Evolutionary conservation across 2,113 vertebrate genomes (phyloP), one percentile per base, ranked within the genome.

Genomic region (Gasterosteus aculeatus): DNA sequence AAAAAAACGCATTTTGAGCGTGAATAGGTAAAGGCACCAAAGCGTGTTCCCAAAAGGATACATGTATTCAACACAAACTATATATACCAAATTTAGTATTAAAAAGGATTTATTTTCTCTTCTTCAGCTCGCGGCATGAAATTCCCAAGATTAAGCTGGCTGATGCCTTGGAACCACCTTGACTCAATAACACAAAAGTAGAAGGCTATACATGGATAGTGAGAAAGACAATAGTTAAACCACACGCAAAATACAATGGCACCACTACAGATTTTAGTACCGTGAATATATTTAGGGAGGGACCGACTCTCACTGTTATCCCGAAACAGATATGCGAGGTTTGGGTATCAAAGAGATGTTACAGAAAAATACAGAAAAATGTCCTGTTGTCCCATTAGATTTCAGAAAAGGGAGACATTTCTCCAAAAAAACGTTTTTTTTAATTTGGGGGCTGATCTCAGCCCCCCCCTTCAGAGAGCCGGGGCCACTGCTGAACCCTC

Each of bases 151-250:
- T 82, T 81, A 80, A 74, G 49, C 57, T 82, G 56, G 59, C 69
- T 62, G 11, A 39, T 69, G 59, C 49, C 69, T 70, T 44, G 54
- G 65, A 87, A 63, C 6, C 51, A 57, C 22, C 61, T 81, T 76
- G 54, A 83, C 87, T 85, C 73, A 88, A 84, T 72, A 79, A 63
- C 58, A 77, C 78, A 33, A 78, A 84, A 81, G 16, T 69, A 49
- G 22, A 56, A 56, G 47, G 29, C 64, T 18, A 85, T 70, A 76
- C 78, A 86, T 65, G 79, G 60, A 77, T 69, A 46, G 41, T 61
- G 33, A 59, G 11, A 58, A 62, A 81, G 42, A 49, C 41, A 58
- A 72, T 14, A 14, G 53, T 12, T 49, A 75, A 85, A 63, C 56
- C 31, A 56, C 6, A 63, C 2, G 22, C 3, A 44, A 29, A 69